Percentiles rank a stretch among this genome's conserved stretches.
These are phyloP conservation scores for Timandra comae DNA, from an alignment of 2,888 invertebrate genomes.

Conservation along the genomic window DNA sequence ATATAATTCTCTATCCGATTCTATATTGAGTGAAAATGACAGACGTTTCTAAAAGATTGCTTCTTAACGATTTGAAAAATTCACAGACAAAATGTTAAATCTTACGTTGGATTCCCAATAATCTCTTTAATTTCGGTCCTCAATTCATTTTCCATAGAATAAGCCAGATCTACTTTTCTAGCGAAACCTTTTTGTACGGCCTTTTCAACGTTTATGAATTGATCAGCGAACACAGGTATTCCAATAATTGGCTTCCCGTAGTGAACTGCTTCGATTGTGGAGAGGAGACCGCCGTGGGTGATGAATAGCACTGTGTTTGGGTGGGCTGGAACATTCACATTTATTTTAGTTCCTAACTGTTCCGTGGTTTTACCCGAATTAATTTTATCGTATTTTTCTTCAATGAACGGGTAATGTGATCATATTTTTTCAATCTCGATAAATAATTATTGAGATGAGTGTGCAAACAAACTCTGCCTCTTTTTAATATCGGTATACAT, in stretches of 20 bases:
- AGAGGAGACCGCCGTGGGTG: conserved; percentile 56
- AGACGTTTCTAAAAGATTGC: too few relatives aligned
- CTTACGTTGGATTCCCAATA: conserved; percentile 30
- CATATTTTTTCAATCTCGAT: too few relatives aligned
- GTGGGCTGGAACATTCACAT: conserved; percentile 38
- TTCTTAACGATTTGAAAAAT: too few relatives aligned
- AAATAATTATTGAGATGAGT: too few relatives aligned
- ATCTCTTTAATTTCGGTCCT: conserved; percentile 33
- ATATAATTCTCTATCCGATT: too few relatives aligned
- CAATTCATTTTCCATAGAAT: conserved; percentile 27
- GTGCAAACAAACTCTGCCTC: too few relatives aligned
- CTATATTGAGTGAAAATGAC: too few relatives aligned
- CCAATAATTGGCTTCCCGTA: conserved; percentile 50
- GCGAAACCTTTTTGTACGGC: conserved; percentile 41
- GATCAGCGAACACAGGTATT: conserved; percentile 51
- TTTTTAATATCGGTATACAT: too few relatives aligned
- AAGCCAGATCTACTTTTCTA: conserved; percentile 29
- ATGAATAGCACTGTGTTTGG: conserved; percentile 52
- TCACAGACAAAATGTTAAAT: background rate
- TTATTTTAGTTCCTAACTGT: too few relatives aligned
- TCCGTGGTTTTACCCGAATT: too few relatives aligned
- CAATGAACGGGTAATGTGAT: too few relatives aligned
- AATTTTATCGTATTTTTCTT: too few relatives aligned
- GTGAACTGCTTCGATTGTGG: conserved; percentile 44
- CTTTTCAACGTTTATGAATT: conserved; percentile 40